phyloP scores from a whole-genome alignment of 2,797 vertebrate genomes.

The Mormyrops attenuatus region DNA sequence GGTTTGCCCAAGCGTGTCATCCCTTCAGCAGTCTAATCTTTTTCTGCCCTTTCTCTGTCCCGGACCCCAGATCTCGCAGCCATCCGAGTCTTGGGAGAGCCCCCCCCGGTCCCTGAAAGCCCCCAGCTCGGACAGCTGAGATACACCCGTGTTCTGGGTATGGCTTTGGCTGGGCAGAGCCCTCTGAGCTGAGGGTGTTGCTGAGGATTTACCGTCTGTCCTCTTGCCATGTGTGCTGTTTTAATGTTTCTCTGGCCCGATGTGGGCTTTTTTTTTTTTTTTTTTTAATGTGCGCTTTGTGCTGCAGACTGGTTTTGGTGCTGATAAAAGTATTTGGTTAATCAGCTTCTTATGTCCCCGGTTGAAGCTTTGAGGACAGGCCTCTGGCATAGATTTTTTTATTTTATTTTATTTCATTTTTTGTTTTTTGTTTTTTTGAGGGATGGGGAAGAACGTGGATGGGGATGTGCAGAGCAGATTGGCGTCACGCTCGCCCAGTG shows the following conservation, averaged over 20 bases:
- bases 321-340: conserved; percentile 82
- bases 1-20: not conserved
- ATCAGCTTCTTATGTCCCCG: conserved; percentile 71
- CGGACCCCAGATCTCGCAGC: not conserved
- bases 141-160: conserved; percentile 25
- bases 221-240: conserved; percentile 28
- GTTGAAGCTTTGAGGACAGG: conserved; percentile 55
- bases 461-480: conserved; percentile 46
- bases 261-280: not conserved
- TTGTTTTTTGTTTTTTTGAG: conserved; percentile 31
- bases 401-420: conserved; percentile 26
- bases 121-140: conserved; percentile 7
- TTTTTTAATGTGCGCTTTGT: conserved; percentile 64
- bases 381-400: conserved; percentile 59
- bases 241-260: conserved; percentile 36
- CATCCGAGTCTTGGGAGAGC: not conserved
- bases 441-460: conserved; percentile 37
- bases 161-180: conserved; percentile 30
- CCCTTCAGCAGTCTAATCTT: not conserved
- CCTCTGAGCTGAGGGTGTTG: conserved; percentile 15
- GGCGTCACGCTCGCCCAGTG: conserved; percentile 61
- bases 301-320: conserved; percentile 60
- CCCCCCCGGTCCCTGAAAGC: conserved; percentile 30
- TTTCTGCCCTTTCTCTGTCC: conserved; percentile 9
- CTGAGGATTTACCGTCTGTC: conserved; percentile 32